These are phyloP conservation scores for Ephydatia muelleri DNA, from an alignment of 37 sponge, comb jelly and placozoan species.

Conservation along the genomic window DNA sequence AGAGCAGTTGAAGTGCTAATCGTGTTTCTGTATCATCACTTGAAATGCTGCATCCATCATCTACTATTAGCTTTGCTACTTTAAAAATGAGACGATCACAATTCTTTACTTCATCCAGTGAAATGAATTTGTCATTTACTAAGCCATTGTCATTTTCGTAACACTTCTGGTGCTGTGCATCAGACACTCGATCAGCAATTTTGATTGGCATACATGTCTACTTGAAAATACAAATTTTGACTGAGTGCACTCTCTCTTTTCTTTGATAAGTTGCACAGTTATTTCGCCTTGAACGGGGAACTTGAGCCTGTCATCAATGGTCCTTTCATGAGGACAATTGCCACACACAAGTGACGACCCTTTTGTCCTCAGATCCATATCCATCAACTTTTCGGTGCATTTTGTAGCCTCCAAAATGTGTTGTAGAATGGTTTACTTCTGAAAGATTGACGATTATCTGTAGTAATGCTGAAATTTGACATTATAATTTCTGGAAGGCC, in stretches of 20 bases:
- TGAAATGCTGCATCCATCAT: background rate
- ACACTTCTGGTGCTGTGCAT: background rate
- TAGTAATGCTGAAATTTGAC: background rate
- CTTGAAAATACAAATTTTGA: background rate
- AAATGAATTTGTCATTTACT: background rate
- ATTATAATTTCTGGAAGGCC: background rate
- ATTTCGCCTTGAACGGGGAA: background rate
- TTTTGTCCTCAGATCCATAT: background rate
- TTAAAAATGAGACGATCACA: background rate
- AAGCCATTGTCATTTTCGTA: background rate
- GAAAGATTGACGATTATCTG: background rate
- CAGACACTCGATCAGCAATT: background rate
- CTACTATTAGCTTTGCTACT: background rate
- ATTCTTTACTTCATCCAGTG: background rate
- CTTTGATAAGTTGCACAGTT: background rate
- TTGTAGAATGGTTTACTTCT: background rate
- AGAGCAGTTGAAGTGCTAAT: background rate
- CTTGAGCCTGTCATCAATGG: background rate
- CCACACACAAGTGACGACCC: background rate
- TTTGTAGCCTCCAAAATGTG: background rate
- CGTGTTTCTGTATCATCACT: background rate
- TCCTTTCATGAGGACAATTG: background rate
- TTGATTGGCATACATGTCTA: background rate
- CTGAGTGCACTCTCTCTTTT: background rate
- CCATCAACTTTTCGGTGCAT: background rate